Evolutionary conservation across 2,113 vertebrate species (phyloP), one percentile per base, ranked within the genome.

Genomic region (Hippocampus mohnikei): DNA sequence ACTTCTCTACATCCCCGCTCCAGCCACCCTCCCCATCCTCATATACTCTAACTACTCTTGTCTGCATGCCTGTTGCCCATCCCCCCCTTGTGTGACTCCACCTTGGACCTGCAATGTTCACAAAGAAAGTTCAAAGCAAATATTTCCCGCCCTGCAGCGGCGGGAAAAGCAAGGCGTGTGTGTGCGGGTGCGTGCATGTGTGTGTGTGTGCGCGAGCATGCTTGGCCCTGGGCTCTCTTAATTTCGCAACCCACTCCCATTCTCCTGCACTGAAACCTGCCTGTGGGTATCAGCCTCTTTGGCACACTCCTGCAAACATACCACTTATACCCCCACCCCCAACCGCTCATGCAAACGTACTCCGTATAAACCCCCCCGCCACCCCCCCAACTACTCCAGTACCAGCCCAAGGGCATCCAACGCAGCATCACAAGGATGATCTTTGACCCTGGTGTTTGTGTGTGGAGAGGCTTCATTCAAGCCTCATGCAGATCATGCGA

Each of bases 51-150:
- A 59, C 69, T 65, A 12, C 60, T 81, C 76, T 16, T 70, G 76
- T 80, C 53, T 81, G 80, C 70, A n/a, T 58, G 23, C 64, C 16
- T 56, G 41, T 46, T 69, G 59, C 33, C 48, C 66, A 60, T 61
- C 63, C 58, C 63, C 56, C 23, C 23, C 77, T 67, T 44, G 85
- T 77, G 71, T 80, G 76, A 72, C 83, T 71, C 5, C 71, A 61
- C 69, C 71, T 85, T 74, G 83, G 78, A 77, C 63, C 23, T 85
- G 87, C 79, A n/a, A 62, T 70, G 82, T 81, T 87, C 74, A 78
- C 74, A 76, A 74, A 85, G 81, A 71, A 84, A 84, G 89, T 89
- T 89, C 81, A 88, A 86, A 84, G 82, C 82, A 89, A 89, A 84
- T 75, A 82, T 70, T 71, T 84, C 86, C 82, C 84, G 71, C 88